Conservation (phyloP, 2,797 vertebrate species). For the Microchirus variegatus region DNA sequence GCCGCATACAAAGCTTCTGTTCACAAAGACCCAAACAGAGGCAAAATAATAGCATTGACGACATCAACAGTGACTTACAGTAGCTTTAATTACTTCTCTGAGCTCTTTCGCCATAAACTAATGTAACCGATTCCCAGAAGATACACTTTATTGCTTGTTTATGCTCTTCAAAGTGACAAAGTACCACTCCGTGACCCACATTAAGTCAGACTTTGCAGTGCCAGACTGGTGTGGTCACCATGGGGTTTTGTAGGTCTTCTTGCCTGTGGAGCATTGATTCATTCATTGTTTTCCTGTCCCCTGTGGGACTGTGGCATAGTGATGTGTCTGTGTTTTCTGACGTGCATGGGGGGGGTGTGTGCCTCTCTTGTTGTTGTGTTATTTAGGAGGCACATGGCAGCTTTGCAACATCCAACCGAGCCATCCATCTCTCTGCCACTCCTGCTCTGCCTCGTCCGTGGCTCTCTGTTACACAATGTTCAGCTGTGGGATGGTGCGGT, state of each 20-base stretch:
- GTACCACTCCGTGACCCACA: constrained; percentile 54
- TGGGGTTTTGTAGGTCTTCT: constrained; percentile 47
- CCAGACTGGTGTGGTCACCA: constrained; percentile 48
- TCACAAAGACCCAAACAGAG: no score
- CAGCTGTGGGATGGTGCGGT: constrained; percentile 66
- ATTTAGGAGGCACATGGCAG: constrained; percentile 62
- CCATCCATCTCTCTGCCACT: constrained; percentile 55
- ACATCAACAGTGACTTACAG: no score
- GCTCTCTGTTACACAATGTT: constrained; percentile 74
- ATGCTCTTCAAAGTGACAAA: constrained; percentile 31
- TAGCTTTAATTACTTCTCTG: no score
- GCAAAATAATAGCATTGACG: no score
- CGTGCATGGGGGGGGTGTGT: constrained; percentile 15
- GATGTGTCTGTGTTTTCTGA: constrained; percentile 48
- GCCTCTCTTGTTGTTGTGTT: constrained; percentile 53
- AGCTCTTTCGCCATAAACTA: constrained; percentile 10
- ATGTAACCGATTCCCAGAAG: constrained; percentile 43
- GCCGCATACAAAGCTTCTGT: no score
- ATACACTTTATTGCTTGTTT: constrained; percentile 36
- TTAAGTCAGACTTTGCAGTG: constrained; percentile 40
- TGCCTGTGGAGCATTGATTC: constrained; percentile 44
- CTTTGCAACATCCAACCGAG: constrained; percentile 51
- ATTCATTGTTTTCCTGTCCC: constrained; percentile 45
- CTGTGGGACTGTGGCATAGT: constrained; percentile 45
- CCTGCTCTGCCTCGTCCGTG: constrained; percentile 42